A percentile compares a stretch with the other conserved stretches of the same genome.
Conservation (phyloP, 2,797 vertebrate genomes). For the Labroides dimidiatus region DNA sequence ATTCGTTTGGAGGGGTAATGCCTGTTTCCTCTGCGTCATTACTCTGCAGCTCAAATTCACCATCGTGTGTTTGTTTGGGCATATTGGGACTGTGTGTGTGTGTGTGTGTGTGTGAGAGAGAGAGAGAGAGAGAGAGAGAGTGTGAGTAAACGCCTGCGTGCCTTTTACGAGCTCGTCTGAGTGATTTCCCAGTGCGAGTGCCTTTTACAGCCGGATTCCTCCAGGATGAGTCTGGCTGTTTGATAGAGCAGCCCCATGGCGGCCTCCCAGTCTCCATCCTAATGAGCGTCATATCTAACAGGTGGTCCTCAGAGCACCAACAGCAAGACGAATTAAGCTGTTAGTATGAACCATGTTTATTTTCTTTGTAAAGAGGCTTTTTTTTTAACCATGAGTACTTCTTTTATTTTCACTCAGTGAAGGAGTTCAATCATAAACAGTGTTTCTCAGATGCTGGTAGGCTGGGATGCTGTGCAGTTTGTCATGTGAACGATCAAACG, state of each 20-base stretch:
- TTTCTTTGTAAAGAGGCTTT: neutral
- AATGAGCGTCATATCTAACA: constrained; percentile 67
- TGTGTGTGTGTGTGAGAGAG: constrained; percentile 12
- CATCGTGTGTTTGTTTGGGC: constrained; percentile 35
- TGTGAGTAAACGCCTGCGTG: constrained; percentile 41
- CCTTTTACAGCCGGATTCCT: constrained; percentile 78
- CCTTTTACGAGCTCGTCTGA: constrained; percentile 69
- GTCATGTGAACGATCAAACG: constrained; percentile 14
- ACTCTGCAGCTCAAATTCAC: constrained; percentile 16
- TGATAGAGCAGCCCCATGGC: constrained; percentile 58
- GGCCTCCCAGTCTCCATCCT: constrained; percentile 69
- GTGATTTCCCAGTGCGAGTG: constrained; percentile 70
- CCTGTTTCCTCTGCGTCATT: constrained; percentile 24
- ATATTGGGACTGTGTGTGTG: neutral
- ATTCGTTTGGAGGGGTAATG: constrained; percentile 25
- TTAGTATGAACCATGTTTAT: constrained; percentile 18
- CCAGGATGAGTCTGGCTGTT: constrained; percentile 72
- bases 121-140: neutral
- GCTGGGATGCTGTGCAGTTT: constrained; percentile 7
- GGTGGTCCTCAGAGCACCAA: constrained; percentile 65
- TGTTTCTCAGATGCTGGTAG: constrained; percentile 26
- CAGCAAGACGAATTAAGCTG: constrained; percentile 29
- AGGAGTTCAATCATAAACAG: constrained; percentile 29
- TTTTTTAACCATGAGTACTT: constrained; percentile 7
- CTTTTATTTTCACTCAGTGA: constrained; percentile 5